Evolutionary conservation across 1,140 invertebrate species (phyloP), one percentile per base, ranked within the genome.

Genomic region (Lordiphosa collinella): DNA sequence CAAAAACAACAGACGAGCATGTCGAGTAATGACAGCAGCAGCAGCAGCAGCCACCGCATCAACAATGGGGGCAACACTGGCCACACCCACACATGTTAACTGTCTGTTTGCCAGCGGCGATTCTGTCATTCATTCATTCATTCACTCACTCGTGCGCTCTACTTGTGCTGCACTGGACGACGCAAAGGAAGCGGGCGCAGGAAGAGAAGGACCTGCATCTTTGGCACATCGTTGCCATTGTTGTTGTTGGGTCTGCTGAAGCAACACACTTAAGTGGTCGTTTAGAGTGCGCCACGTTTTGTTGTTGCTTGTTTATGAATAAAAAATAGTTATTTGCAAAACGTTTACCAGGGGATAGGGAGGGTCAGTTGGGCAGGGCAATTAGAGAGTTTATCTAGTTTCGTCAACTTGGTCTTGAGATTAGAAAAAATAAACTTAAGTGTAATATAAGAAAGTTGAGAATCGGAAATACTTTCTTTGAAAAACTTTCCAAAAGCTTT

Each of bases 241-340:
- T 43, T 56, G 53, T 34, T 60, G 48, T 22, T 57, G 54, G 13
- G 64, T 55, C 61, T 74, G 69, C 37, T 54, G 58, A 55, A 69
- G 54, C 58, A 73, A 80, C 61, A 84, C 78, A 85, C 79, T 84
- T 84, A 84, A 84, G 78, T 84, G 78, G 73, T 78, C 78, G 79
- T 59, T 82, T 76, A 73, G 78, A 73, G 78, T 76, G 53, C 44
- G 59, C 72, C 49, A 69, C 61, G 76, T 69, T 69, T 59, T 79
- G 60, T 65, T 51, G 64, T 74, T 70, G 67, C 58, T 72, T 84
- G 72, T 85, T 80, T 84, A 84, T 84, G 78, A 78, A 84, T 84
- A 84, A 84, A 69, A 78, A 84, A 84, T 84, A 85, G 73, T 73
- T 84, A 84, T 84, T 84, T 84, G 72, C 78, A 84, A 84, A 84